phyloP scores from a whole-genome alignment of 2,888 invertebrate genomes.

The Drosophila monieri region DNA sequence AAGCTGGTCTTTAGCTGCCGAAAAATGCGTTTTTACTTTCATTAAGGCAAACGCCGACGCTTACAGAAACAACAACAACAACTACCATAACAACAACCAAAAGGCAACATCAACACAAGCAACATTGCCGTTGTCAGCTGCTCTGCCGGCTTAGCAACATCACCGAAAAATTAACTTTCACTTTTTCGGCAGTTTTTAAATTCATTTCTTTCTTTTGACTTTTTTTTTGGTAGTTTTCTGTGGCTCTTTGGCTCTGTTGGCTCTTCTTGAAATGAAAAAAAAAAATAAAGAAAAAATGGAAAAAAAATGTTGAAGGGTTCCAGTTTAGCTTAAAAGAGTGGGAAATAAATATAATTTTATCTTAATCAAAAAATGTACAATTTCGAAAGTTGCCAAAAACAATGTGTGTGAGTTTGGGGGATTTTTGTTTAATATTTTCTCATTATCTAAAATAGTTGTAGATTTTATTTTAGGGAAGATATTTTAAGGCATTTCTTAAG shows the following conservation, averaged over 20 bases:
- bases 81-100: slow-evolving; percentile 2
- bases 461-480: neutral
- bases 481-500: too few species aligned
- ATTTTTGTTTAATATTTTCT: slow-evolving; percentile 8
- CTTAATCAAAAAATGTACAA: slow-evolving; percentile 35
- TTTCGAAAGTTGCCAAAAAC: slow-evolving; percentile 38
- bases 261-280: slow-evolving; percentile 41
- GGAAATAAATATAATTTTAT: slow-evolving; percentile 49
- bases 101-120: slow-evolving; percentile 7
- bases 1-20: slow-evolving; percentile 53
- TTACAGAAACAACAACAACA: slow-evolving; percentile 5
- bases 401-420: slow-evolving; percentile 12
- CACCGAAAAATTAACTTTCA: slow-evolving; percentile 82
- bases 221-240: slow-evolving; percentile 53
- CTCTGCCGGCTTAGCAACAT: slow-evolving; percentile 71
- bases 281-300: slow-evolving; percentile 11
- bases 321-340: slow-evolving; percentile 36
- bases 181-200: slow-evolving; percentile 83
- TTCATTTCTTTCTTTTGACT: slow-evolving; percentile 70
- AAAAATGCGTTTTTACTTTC: slow-evolving; percentile 81
- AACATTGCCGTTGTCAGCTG: slow-evolving; percentile 33
- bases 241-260: slow-evolving; percentile 40
- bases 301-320: slow-evolving; percentile 32
- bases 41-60: slow-evolving; percentile 59
- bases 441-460: slow-evolving; percentile 12